phyloP scores from a whole-genome alignment of 2,113 vertebrate species.

The Hemiprocne comata region DNA sequence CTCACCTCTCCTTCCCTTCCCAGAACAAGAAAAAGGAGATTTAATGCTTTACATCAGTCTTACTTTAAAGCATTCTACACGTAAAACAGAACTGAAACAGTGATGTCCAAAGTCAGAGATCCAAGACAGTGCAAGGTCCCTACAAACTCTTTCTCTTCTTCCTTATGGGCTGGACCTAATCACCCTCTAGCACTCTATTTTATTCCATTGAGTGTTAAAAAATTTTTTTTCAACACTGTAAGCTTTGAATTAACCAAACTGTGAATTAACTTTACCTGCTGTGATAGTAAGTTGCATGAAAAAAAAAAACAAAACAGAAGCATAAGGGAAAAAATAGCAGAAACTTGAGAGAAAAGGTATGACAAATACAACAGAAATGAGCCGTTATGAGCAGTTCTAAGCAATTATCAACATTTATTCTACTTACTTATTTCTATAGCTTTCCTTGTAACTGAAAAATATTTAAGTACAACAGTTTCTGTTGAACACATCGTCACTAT shows the following conservation, averaged over 20 bases:
- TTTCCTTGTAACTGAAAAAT: not conserved
- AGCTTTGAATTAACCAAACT: not conserved
- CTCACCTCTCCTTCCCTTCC: not conserved
- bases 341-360: not conserved
- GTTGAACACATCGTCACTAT: not conserved
- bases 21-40: not conserved
- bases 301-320: not conserved
- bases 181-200: not conserved
- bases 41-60: not conserved
- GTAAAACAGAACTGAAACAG: not conserved
- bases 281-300: not conserved
- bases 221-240: not conserved
- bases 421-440: not conserved
- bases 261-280: not conserved
- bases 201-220: accelerated
- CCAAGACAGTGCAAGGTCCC: not conserved
- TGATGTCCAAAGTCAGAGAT: not conserved
- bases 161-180: not conserved
- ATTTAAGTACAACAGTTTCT: not conserved
- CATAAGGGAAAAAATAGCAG: not conserved
- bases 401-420: not conserved
- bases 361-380: not conserved
- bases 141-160: not conserved
- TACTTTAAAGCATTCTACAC: not conserved
- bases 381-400: not conserved